phyloP scores from a whole-genome alignment of 2,888 invertebrate species.

The Leptinotarsa rubiginosa region DNA sequence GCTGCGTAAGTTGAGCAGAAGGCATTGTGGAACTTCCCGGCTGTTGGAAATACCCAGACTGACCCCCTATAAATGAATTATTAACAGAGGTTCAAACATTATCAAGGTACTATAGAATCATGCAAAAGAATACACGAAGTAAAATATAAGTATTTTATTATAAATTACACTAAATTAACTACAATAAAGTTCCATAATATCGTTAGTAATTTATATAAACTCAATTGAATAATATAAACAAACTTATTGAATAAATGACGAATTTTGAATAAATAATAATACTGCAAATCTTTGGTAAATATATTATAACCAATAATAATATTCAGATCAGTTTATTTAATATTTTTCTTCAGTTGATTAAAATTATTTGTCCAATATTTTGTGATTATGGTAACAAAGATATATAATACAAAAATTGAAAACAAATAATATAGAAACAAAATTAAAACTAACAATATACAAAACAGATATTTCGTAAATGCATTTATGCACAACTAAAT shows the following conservation, averaged over 20 bases:
- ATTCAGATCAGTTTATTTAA: background rate
- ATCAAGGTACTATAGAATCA: constrained; percentile 29
- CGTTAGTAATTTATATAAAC: constrained; percentile 2
- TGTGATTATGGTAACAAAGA: background rate
- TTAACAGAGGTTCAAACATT: background rate
- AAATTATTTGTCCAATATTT: background rate
- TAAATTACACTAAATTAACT: constrained; percentile 45
- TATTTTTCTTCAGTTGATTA: background rate
- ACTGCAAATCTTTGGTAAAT: constrained; percentile 11
- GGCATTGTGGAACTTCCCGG: constrained; percentile 66
- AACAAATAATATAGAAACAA: background rate
- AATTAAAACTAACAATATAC: constrained; percentile 1
- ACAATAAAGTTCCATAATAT: constrained; percentile 32
- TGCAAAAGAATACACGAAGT: constrained; percentile 53
- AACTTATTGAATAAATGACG: background rate
- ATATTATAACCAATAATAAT: no score
- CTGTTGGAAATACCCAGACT: constrained; percentile 68
- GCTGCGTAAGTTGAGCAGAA: constrained; percentile 65
- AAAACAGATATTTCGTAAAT: background rate
- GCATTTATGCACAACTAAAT: background rate
- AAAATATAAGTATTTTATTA: constrained; percentile 49
- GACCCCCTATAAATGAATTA: constrained; percentile 61
- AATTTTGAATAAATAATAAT: constrained; percentile 8
- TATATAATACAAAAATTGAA: background rate
- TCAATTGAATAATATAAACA: background rate